phyloP scores from a whole-genome alignment of 2,888 invertebrate species.

The Malacosoma neustria region DNA sequence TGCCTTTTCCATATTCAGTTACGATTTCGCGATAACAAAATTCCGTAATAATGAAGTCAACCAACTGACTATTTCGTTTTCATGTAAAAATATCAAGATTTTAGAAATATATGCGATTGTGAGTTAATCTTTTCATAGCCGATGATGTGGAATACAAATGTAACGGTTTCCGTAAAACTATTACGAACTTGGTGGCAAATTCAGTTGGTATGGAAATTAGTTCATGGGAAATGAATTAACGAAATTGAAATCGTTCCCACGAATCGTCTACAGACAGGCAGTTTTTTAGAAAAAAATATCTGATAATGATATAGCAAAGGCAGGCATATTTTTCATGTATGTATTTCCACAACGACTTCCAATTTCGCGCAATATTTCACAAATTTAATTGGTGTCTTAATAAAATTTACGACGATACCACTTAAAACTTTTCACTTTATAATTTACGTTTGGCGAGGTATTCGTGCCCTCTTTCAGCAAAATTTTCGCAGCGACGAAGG shows the following conservation, averaged over 20 bases:
- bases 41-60: conserved; percentile 51
- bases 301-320: too few relatives aligned
- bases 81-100: conserved; percentile 37
- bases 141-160: conserved; percentile 44
- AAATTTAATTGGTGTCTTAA: conserved; percentile 38
- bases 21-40: conserved; percentile 59
- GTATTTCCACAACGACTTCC: too few relatives aligned
- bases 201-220: not conserved
- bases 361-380: conserved; percentile 7
- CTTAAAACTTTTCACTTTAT: conserved; percentile 48
- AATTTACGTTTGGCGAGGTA: conserved; percentile 34
- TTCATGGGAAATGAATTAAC: not conserved
- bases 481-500: conserved; percentile 19
- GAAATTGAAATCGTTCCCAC: too few relatives aligned
- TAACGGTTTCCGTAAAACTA: conserved; percentile 57
- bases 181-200: too few relatives aligned
- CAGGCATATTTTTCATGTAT: too few relatives aligned
- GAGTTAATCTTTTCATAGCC: conserved; percentile 31
- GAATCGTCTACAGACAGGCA: too few relatives aligned
- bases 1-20: conserved; percentile 54
- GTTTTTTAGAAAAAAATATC: too few relatives aligned
- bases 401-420: conserved; percentile 41
- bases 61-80: conserved; percentile 53
- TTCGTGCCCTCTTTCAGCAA: conserved; percentile 28
- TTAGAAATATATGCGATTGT: conserved; percentile 24